phyloP scores from a whole-genome alignment of 2,797 vertebrate species.

The Neosilurus hyrtlii region DNA sequence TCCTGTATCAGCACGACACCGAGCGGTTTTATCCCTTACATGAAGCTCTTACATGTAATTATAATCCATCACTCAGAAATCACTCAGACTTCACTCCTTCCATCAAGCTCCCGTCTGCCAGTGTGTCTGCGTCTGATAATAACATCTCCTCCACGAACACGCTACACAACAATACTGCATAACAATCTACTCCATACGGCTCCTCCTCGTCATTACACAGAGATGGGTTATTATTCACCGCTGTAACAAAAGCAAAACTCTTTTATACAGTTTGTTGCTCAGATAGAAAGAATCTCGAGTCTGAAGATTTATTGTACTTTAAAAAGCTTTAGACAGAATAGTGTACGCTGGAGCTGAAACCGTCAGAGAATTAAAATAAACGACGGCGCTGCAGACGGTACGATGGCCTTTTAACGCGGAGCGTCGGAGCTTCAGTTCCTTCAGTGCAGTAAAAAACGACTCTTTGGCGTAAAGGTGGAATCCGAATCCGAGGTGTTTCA shows the following conservation, averaged over 20 bases:
- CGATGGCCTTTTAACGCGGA: background rate
- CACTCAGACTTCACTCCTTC: background rate
- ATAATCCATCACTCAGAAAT: background rate
- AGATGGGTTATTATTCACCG: background rate
- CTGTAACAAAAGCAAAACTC: background rate
- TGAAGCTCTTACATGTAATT: background rate
- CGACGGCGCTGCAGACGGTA: background rate
- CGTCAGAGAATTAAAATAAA: background rate
- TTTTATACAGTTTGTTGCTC: background rate
- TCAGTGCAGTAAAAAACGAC: too few species aligned
- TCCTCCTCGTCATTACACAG: background rate
- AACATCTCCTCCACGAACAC: background rate
- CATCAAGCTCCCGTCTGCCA: background rate
- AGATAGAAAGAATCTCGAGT: background rate
- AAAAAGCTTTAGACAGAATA: background rate
- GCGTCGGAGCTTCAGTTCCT: background rate
- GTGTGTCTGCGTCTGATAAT: background rate
- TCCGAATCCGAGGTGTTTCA: too few species aligned
- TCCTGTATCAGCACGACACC: background rate
- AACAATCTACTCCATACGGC: background rate
- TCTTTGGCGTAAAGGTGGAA: too few species aligned
- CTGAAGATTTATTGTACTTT: background rate
- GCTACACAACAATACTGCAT: background rate
- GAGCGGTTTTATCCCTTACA: background rate
- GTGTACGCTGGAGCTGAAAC: background rate